A percentile compares a stretch with the other conserved stretches of the same genome.
Evolutionary conservation across 2,888 invertebrate species (phyloP).

Genomic region (Napeogenes inachia): DNA sequence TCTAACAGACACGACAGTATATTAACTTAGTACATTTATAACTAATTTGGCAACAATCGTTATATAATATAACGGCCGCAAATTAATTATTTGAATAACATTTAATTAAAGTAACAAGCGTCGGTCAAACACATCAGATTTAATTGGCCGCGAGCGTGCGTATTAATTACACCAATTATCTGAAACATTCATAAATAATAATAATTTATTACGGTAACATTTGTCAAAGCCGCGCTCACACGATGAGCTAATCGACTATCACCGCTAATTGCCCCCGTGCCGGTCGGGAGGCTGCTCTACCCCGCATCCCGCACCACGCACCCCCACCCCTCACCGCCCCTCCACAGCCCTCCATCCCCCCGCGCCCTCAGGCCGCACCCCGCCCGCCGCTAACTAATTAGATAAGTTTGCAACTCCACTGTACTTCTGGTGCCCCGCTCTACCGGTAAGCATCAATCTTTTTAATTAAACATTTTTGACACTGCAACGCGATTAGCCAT

Average conservation of each 20-base stretch:
- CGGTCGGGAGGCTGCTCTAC: slow-evolving; percentile 34
- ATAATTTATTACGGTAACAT: slow-evolving; percentile 70
- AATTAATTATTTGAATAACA: slow-evolving; percentile 28
- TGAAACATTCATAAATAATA: slow-evolving; percentile 61
- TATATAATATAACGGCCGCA: slow-evolving; percentile 16
- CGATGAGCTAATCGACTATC: slow-evolving; percentile 78
- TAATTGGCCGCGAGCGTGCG: slow-evolving; percentile 39
- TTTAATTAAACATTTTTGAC: slow-evolving; percentile 78
- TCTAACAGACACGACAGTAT: no score
- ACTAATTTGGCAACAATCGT: not conserved
- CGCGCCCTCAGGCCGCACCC: slow-evolving; percentile 28
- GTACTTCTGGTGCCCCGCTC: slow-evolving; percentile 72
- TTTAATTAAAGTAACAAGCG: slow-evolving; percentile 38
- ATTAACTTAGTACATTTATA: not conserved
- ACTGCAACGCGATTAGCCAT: slow-evolving; percentile 70
- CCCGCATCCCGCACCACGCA: slow-evolving; percentile 33
- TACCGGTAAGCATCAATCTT: slow-evolving; percentile 76
- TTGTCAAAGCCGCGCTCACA: slow-evolving; percentile 75
- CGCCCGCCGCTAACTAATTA: slow-evolving; percentile 69
- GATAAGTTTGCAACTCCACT: slow-evolving; percentile 77
- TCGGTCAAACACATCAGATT: slow-evolving; percentile 39
- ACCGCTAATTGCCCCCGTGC: slow-evolving; percentile 73
- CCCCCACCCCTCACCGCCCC: slow-evolving; percentile 24
- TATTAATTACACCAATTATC: slow-evolving; percentile 61
- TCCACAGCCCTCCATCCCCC: slow-evolving; percentile 30